Conservation (phyloP, 2,113 vertebrate genomes). For the Todiramphus chloris region DNA sequence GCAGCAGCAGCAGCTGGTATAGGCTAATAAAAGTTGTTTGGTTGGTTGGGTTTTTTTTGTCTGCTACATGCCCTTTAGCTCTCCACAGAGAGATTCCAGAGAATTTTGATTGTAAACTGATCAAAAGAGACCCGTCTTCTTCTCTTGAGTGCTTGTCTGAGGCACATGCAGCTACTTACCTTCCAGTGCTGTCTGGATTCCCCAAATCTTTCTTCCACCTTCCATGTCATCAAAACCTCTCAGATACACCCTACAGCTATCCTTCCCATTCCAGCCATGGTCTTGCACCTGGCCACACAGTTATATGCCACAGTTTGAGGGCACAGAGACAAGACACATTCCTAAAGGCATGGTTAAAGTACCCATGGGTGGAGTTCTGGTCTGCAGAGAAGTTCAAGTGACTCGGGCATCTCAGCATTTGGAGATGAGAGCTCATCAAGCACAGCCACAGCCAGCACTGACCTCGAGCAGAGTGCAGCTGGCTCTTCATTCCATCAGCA, state of each 20-base stretch:
- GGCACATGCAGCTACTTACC: neutral
- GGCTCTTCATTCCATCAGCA: neutral
- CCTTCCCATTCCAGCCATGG: accelerated
- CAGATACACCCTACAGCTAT: neutral
- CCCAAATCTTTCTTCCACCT: neutral
- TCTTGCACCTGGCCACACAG: neutral
- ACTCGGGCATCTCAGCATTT: neutral
- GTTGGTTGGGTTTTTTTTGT: neutral
- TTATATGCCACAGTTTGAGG: neutral
- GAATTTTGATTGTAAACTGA: neutral
- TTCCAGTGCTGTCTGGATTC: neutral
- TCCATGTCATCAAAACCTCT: neutral
- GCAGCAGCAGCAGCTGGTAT: neutral
- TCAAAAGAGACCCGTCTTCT: neutral
- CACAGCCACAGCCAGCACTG: neutral
- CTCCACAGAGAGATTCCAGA: neutral
- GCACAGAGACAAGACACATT: neutral
- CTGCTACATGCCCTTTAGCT: neutral
- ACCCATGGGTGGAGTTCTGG: neutral
- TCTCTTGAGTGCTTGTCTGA: neutral
- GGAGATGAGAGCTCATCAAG: neutral
- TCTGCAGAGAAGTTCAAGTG: neutral
- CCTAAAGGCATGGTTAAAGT: neutral
- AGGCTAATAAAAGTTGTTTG: neutral
- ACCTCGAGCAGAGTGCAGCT: neutral